phyloP scores from a whole-genome alignment of 2,113 vertebrate species.

The Cyanistes caeruleus region DNA sequence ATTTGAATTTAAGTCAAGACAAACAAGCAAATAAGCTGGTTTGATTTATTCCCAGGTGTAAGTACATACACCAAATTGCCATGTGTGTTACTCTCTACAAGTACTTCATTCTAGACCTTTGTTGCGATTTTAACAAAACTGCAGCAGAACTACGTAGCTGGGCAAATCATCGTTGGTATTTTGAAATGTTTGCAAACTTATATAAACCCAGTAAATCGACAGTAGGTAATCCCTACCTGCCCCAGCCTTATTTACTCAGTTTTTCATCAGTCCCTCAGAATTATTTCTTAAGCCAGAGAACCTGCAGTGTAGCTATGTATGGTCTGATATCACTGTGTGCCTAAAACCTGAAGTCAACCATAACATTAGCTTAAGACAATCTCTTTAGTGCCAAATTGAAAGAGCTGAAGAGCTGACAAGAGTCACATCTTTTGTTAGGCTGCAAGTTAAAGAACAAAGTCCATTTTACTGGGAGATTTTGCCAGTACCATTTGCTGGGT shows the following conservation, averaged over 20 bases:
- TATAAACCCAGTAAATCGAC: not conserved
- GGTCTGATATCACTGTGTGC: not conserved
- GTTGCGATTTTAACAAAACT: not conserved
- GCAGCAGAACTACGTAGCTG: not conserved
- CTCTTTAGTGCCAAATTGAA: not conserved
- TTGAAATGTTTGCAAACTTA: constrained; percentile 9
- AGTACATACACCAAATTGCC: not conserved
- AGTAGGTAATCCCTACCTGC: not conserved
- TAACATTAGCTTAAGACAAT: constrained; percentile 10
- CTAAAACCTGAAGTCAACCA: constrained; percentile 26
- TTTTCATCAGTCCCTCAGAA: constrained; percentile 1
- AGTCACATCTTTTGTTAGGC: not conserved
- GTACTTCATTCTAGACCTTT: not conserved
- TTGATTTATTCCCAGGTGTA: not conserved
- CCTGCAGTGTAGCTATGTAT: not conserved
- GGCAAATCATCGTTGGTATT: not conserved
- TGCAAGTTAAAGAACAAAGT: not conserved
- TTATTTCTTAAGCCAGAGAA: not conserved
- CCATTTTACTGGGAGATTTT: not conserved
- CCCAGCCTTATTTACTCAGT: constrained; percentile 10
- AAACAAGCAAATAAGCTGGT: not conserved
- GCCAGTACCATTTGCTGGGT: not conserved
- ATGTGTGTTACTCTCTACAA: not conserved
- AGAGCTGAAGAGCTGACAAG: not conserved
- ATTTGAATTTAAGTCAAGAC: not conserved